Percentiles rank a stretch among this genome's conserved stretches.
Conservation (phyloP, 1,140 invertebrate species). For the Zaprionus nigranus region DNA sequence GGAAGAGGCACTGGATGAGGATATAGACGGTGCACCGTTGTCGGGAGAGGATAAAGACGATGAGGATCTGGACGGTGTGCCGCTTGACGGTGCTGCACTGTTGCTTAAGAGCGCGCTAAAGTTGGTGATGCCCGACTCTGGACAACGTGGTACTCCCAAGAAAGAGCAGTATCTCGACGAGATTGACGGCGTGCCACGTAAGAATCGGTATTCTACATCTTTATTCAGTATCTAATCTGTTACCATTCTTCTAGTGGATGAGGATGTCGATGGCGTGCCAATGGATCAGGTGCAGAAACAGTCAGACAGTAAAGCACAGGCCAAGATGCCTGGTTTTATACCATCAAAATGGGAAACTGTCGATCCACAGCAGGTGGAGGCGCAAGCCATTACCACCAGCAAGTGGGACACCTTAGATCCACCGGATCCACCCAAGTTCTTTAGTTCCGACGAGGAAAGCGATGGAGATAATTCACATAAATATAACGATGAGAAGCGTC, state of each 20-base stretch:
- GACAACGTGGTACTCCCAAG: slow-evolving; percentile 59
- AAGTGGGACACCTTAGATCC: slow-evolving; percentile 91
- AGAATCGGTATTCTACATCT: slow-evolving; percentile 5
- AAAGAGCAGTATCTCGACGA: slow-evolving; percentile 86
- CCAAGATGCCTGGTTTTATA: slow-evolving; percentile 88
- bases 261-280: slow-evolving; percentile 93
- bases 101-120: slow-evolving; percentile 89
- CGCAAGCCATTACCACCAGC: slow-evolving; percentile 94
- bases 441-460: slow-evolving; percentile 70
- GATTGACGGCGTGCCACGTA: slow-evolving; percentile 91
- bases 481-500: slow-evolving; percentile 90
- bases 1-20: slow-evolving; percentile 77
- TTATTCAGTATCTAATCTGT: too few species aligned
- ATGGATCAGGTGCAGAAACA: slow-evolving; percentile 85
- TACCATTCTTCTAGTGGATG: slow-evolving; percentile 87
- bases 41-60: slow-evolving; percentile 88
- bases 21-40: slow-evolving; percentile 89
- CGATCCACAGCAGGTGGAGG: slow-evolving; percentile 91
- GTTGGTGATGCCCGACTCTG: slow-evolving; percentile 83
- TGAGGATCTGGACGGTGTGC: slow-evolving; percentile 90
- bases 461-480: slow-evolving; percentile 81
- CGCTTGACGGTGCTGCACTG: slow-evolving; percentile 93
- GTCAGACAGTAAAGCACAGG: slow-evolving; percentile 30
- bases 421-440: slow-evolving; percentile 80
- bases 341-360: slow-evolving; percentile 98